A percentile compares a stretch with the other conserved stretches of the same genome.
These are phyloP conservation scores for Aspiorhynchus laticeps DNA, from an alignment of 2,113 vertebrate genomes.

Conservation along the genomic window DNA sequence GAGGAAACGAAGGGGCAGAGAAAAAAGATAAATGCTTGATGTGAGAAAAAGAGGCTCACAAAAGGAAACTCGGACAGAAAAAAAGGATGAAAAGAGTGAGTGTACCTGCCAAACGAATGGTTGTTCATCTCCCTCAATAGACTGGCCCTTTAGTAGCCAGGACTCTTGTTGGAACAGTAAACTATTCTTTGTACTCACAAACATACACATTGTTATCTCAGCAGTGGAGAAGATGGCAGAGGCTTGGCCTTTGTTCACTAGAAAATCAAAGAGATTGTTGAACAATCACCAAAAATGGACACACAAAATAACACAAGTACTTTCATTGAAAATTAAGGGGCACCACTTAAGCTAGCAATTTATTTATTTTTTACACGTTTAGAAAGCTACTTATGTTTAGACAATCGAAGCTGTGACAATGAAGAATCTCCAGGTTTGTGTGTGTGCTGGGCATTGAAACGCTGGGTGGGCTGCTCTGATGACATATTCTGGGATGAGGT, in stretches of 20 bases:
- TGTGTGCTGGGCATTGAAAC: slow-evolving; percentile 4
- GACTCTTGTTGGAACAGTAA: slow-evolving; percentile 2
- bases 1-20: neutral
- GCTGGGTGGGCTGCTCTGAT: slow-evolving; percentile 44
- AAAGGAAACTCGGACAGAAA: neutral
- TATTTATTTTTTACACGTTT: slow-evolving; percentile 14
- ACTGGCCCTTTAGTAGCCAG: neutral
- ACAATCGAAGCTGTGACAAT: neutral
- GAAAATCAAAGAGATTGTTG: slow-evolving; percentile 30
- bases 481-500: neutral
- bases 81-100: slow-evolving; percentile 21
- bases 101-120: slow-evolving; percentile 21
- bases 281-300: neutral
- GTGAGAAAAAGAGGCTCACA: slow-evolving; percentile 13
- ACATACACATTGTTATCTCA: neutral
- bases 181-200: slow-evolving; percentile 27
- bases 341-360: neutral
- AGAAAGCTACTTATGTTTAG: neutral
- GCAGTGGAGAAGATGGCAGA: neutral
- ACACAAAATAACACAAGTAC: neutral
- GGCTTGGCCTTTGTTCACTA: slow-evolving; percentile 17
- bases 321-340: neutral
- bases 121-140: neutral
- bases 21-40: neutral
- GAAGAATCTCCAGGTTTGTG: neutral